Percentiles rank a stretch among this genome's conserved stretches.
These are phyloP conservation scores for Stomatorhinus ivindoensis DNA, from an alignment of 2,113 vertebrate genomes.

Conservation along the genomic window DNA sequence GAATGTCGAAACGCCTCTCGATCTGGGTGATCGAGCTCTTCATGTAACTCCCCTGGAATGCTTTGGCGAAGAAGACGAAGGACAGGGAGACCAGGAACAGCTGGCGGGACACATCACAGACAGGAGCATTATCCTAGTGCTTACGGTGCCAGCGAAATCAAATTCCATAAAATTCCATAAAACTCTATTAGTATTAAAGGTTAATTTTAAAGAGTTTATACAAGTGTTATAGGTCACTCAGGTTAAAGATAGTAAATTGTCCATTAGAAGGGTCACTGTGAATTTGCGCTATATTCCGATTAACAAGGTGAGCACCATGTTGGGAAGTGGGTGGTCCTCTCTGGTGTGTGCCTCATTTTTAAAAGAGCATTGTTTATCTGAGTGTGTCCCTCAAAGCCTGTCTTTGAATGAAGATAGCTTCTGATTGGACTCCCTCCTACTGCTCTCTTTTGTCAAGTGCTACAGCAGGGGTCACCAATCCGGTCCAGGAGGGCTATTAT, in stretches of 20 bases:
- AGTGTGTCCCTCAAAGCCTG: neutral
- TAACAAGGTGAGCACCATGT: neutral
- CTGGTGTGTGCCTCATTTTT: neutral
- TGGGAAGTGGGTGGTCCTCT: neutral
- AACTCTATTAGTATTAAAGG: neutral
- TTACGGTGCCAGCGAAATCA: neutral
- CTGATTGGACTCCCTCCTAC: neutral
- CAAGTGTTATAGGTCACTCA: neutral
- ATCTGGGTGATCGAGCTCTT: slow-evolving; percentile 89
- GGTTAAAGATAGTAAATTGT: neutral
- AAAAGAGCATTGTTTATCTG: neutral
- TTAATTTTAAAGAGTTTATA: neutral
- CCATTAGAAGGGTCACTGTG: neutral
- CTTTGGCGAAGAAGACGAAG: slow-evolving; percentile 71
- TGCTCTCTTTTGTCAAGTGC: neutral
- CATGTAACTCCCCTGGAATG: slow-evolving; percentile 68
- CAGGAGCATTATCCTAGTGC: neutral
- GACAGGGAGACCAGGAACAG: slow-evolving; percentile 73
- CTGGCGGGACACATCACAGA: slow-evolving; percentile 46
- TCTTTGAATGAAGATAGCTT: neutral
- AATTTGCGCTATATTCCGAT: neutral
- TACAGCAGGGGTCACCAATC: neutral
- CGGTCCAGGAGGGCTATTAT: no score
- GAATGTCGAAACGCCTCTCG: slow-evolving; percentile 80
- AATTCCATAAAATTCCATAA: neutral